Evolutionary conservation across 2,888 invertebrate species (phyloP), one percentile per base, ranked within the genome.

Genomic region (Mylabris sibirica): DNA sequence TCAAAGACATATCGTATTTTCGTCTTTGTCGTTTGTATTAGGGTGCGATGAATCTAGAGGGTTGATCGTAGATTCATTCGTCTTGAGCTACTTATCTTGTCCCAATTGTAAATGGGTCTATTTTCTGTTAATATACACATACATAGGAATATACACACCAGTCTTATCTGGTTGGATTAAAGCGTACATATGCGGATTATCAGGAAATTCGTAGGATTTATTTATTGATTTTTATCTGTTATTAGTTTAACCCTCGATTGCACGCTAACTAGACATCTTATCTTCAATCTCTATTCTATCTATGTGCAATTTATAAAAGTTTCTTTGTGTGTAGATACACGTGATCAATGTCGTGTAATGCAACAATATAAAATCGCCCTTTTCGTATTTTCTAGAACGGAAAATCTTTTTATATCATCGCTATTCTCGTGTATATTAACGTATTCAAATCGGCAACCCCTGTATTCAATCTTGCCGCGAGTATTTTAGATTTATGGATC

Each of bases 351-450:
- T 38, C 11, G 12, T 38, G 12, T 35, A 12, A 12, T 3, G 38
- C 11, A 12, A 38, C 12, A 38, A 38, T 35, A 35, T 35, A 35
- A 35, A 35, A 8, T 30, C 30, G 30, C 30, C 30, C 30, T 30
- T 30, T 30, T 30, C 30, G 30, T 30, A 30, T 30, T 30, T 30
- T 30, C 30, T 30, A 62, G 72, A 63, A 61, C 64, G 63, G 59
- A 66, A 66, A 72, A 30, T 30, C 30, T 30, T 30, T 68, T 72
- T 62, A 64, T 66, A 60, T 53, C 63, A 67, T 63, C 61, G 68
- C 61, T 65, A 66, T 30, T 63, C 30, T 67, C 61, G 22, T 62
- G 60, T 35, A 59, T 61, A n/a, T n/a, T 30, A 30, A 3, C 30
- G 30, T 30, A 30, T 30, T 30, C 30, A 30, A 30, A 30, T 30